Evolutionary conservation across 2,888 invertebrate species (phyloP).

Genomic region (Lepidocyrtinus sp.): DNA sequence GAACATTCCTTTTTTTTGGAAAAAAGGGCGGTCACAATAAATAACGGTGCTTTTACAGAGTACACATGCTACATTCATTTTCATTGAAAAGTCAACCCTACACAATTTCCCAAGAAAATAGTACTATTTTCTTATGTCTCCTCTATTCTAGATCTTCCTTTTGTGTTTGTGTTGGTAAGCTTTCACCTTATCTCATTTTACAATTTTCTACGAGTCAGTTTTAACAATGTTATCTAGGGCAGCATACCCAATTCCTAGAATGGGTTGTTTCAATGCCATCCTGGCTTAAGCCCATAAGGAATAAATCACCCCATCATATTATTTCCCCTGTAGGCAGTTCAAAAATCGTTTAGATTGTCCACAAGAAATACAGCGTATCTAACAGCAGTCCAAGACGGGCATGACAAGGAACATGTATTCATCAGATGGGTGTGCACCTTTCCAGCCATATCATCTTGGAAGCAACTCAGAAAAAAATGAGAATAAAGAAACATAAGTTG

Average conservation of each 20-base stretch:
- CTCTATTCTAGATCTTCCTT: background rate
- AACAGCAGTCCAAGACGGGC: background rate
- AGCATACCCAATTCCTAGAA: background rate
- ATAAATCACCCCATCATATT: too few species aligned
- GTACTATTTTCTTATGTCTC: background rate
- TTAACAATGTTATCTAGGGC: conserved; percentile 32
- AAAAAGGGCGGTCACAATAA: conserved; percentile 20
- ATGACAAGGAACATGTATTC: conserved; percentile 9
- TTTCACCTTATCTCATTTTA: conserved; percentile 33
- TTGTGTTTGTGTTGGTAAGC: conserved; percentile 13
- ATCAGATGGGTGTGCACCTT: conserved; percentile 1
- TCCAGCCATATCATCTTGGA: background rate
- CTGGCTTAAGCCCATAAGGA: too few species aligned
- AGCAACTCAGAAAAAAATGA: background rate
- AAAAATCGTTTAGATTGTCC: too few species aligned
- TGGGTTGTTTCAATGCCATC: too few species aligned
- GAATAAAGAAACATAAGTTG: conserved; percentile 1
- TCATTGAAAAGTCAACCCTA: background rate
- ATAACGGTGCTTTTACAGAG: background rate
- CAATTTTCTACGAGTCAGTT: conserved; percentile 38
- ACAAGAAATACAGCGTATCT: background rate
- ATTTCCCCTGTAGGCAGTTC: too few species aligned
- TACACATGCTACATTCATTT: conserved; percentile 21
- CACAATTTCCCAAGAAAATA: background rate
- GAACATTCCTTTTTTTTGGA: background rate